Evolutionary conservation across 2,797 vertebrate species (phyloP).

Genomic region (Epinephelus awoara): DNA sequence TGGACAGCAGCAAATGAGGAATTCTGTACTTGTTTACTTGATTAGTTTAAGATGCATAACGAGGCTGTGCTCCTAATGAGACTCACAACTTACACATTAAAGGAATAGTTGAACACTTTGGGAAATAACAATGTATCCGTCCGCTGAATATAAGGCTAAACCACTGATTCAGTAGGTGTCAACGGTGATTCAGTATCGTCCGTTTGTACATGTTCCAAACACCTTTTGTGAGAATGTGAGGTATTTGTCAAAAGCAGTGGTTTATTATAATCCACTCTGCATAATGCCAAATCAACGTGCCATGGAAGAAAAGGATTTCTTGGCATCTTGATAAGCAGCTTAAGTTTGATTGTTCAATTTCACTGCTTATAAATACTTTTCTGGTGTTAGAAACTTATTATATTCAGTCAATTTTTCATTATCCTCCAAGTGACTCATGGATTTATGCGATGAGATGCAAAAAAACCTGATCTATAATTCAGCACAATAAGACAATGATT

Average conservation of each 20-base stretch:
- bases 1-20: slow-evolving; percentile 4
- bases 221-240: neutral
- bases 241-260: neutral
- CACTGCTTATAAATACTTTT: slow-evolving; percentile 8
- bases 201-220: neutral
- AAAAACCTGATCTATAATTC: slow-evolving; percentile 41
- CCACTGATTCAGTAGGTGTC: neutral
- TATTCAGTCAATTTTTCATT: slow-evolving; percentile 1
- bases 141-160: neutral
- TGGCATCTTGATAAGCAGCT: slow-evolving; percentile 2
- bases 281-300: neutral
- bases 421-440: slow-evolving; percentile 11
- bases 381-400: neutral
- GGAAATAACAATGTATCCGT: neutral
- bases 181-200: neutral
- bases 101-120: neutral
- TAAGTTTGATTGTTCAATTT: slow-evolving; percentile 9
- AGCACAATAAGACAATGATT: slow-evolving; percentile 39
- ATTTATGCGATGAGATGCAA: slow-evolving; percentile 11
- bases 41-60: neutral
- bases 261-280: neutral
- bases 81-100: neutral
- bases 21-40: slow-evolving; percentile 17
- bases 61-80: neutral
- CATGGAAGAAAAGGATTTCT: neutral